These are phyloP conservation scores for Idaea aversata DNA, from an alignment of 2,888 invertebrate species.

Conservation along the genomic window DNA sequence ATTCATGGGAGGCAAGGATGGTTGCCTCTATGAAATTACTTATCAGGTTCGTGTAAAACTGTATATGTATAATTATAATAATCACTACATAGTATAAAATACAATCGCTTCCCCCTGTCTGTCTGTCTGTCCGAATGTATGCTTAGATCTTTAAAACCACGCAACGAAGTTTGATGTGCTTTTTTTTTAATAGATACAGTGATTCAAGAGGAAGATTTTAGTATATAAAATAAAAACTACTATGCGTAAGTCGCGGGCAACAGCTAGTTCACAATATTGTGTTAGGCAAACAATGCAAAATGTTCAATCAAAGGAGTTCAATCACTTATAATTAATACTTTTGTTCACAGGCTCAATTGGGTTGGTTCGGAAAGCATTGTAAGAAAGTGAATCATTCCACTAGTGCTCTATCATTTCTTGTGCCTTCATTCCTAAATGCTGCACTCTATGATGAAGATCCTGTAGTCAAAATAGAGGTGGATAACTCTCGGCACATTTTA, in stretches of 20 bases:
- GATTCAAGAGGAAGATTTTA: no score
- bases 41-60: slow-evolving; percentile 86
- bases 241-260: no score
- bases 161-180: no score
- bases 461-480: slow-evolving; percentile 92
- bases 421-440: slow-evolving; percentile 93
- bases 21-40: slow-evolving; percentile 95
- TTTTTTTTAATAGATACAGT: no score
- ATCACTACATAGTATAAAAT: not conserved
- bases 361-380: slow-evolving; percentile 97
- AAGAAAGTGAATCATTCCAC: slow-evolving; percentile 97
- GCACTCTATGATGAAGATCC: slow-evolving; percentile 94
- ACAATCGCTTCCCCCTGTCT: no score
- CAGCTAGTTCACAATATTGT: no score
- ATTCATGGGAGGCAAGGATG: slow-evolving; percentile 97
- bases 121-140: no score
- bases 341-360: slow-evolving; percentile 84
- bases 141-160: no score
- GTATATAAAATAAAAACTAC: no score
- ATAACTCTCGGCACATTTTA: slow-evolving; percentile 92
- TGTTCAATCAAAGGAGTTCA: not conserved
- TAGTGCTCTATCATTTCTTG: slow-evolving; percentile 90
- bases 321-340: not conserved
- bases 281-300: no score
- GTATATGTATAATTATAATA: not conserved